Conservation (phyloP, 2,797 vertebrate genomes). For the Sebastes kiyomatsui region DNA sequence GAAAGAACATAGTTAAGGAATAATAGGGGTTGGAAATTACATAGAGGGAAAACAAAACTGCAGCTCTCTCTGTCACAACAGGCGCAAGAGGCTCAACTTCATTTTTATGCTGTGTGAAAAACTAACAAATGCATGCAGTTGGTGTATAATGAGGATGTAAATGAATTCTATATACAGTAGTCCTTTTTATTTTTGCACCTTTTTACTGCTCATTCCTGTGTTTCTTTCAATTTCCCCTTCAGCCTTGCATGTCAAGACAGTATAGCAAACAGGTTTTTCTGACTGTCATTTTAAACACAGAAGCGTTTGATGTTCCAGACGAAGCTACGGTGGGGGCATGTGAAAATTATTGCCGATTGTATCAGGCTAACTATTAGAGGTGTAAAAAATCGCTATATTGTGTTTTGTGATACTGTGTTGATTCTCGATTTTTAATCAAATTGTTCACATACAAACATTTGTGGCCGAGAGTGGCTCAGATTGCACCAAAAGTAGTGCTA, state of each 20-base stretch:
- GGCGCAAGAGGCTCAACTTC: conserved; percentile 15
- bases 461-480: neutral
- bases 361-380: neutral
- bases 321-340: neutral
- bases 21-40: conserved; percentile 52
- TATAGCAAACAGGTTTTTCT: neutral
- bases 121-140: conserved; percentile 7
- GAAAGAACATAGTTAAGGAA: conserved; percentile 47
- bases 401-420: neutral
- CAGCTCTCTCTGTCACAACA: conserved; percentile 45
- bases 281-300: neutral
- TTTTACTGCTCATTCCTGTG: neutral
- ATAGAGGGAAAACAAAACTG: conserved; percentile 14
- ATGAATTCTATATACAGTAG: neutral
- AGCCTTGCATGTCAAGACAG: neutral
- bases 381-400: neutral
- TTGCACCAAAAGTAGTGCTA: neutral
- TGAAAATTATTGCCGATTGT: neutral
- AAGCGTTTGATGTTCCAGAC: neutral
- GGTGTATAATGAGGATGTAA: conserved; percentile 14
- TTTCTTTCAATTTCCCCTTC: conserved; percentile 5
- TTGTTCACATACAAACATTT: neutral
- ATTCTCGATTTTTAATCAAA: neutral
- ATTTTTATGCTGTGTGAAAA: conserved; percentile 16
- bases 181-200: neutral